A percentile compares a stretch with the other conserved stretches of the same genome.
Conservation (phyloP, 2,113 vertebrate genomes). For the Coptodon rendalli region DNA sequence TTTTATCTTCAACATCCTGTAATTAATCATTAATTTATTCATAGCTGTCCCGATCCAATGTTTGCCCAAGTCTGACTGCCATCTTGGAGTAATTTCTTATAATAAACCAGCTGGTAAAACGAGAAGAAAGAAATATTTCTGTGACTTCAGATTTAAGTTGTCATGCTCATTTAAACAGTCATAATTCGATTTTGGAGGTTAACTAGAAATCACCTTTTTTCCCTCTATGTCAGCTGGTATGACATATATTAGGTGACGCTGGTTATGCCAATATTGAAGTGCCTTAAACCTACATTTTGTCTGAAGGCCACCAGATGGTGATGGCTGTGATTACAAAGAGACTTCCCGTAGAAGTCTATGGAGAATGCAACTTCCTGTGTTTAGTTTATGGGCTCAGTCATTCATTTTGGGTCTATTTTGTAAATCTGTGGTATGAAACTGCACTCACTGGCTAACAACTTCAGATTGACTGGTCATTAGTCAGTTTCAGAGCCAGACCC, state of each 20-base stretch:
- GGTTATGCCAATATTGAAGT: neutral
- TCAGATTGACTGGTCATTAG: neutral
- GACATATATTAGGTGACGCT: neutral
- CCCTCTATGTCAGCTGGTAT: neutral
- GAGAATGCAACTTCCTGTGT: neutral
- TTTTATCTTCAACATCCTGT: neutral
- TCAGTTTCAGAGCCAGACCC: neutral
- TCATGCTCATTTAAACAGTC: neutral
- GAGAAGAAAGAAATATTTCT: neutral
- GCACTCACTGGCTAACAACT: neutral
- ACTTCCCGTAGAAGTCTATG: neutral
- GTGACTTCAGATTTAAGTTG: neutral
- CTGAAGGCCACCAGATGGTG: neutral
- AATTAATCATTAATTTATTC: conserved; percentile 29
- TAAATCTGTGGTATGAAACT: neutral
- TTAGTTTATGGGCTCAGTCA: neutral
- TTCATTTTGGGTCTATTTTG: neutral
- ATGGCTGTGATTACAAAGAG: neutral
- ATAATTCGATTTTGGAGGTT: neutral
- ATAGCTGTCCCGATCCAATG: neutral
- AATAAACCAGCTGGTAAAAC: neutral
- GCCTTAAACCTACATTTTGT: neutral
- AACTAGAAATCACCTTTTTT: neutral
- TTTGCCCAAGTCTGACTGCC: neutral
- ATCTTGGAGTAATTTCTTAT: neutral